Conservation (phyloP, 2,888 invertebrate genomes). For the Polyommatus iphigenia region DNA sequence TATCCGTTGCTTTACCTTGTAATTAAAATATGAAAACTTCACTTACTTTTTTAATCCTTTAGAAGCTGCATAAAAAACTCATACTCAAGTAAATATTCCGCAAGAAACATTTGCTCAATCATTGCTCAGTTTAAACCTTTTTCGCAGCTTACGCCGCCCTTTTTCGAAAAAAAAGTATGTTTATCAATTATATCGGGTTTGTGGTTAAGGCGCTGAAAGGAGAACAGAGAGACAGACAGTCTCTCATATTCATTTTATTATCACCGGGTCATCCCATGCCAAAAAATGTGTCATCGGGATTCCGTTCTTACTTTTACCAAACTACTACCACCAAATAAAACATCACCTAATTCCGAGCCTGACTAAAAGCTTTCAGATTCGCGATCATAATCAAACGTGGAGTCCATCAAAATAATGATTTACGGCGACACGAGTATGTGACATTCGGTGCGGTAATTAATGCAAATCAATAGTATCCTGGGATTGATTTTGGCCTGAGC, state of each 20-base stretch:
- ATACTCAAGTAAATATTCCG: neutral
- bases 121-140: neutral
- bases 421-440: constrained; percentile 66
- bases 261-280: neutral
- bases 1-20: constrained; percentile 3
- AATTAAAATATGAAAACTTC: constrained; percentile 14
- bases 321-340: neutral
- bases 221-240: too few species aligned
- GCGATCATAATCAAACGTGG: constrained; percentile 49
- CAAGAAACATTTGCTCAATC: neutral
- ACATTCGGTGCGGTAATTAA: constrained; percentile 74
- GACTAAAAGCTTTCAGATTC: constrained; percentile 45
- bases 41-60: neutral
- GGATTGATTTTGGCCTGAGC: constrained; percentile 71
- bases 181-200: too few species aligned
- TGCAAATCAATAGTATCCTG: constrained; percentile 76
- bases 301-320: neutral
- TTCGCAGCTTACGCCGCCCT: too few species aligned
- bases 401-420: constrained; percentile 70
- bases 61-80: neutral
- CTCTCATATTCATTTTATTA: neutral
- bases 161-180: too few species aligned
- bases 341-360: constrained; percentile 38
- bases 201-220: too few species aligned
- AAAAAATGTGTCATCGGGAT: neutral